A percentile compares a stretch with the other conserved stretches of the same genome.
Conservation (phyloP, 1,140 invertebrate species). For the Protaetia brevitarsis region DNA sequence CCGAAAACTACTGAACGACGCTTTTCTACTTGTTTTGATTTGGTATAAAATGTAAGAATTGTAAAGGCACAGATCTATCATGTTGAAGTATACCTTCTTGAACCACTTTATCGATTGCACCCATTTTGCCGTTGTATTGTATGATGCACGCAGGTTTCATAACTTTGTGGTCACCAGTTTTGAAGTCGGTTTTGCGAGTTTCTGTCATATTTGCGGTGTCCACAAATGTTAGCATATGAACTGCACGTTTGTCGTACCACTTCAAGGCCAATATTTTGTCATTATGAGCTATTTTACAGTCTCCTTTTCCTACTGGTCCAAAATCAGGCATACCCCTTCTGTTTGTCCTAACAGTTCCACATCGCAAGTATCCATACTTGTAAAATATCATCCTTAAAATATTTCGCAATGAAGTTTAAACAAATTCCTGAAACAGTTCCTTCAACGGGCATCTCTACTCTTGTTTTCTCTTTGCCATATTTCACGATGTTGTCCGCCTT, state of each 20-base stretch:
- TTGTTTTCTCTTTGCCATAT: too few relatives aligned
- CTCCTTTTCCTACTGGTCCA: constrained; percentile 33
- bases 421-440: too few relatives aligned
- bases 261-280: constrained; percentile 34
- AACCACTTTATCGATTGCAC: constrained; percentile 26
- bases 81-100: background rate
- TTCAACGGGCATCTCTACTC: too few relatives aligned
- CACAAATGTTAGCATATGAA: constrained; percentile 39
- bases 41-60: background rate
- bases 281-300: constrained; percentile 27
- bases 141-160: constrained; percentile 35
- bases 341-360: constrained; percentile 36
- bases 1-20: background rate
- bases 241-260: constrained; percentile 36
- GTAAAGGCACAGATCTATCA: background rate
- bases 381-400: too few relatives aligned
- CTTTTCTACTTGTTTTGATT: background rate
- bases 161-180: constrained; percentile 5
- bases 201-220: constrained; percentile 27
- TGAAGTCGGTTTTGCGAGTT: constrained; percentile 28
- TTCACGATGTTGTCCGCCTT: too few relatives aligned
- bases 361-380: too few relatives aligned
- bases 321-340: constrained; percentile 36
- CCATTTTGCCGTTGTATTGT: constrained; percentile 39
- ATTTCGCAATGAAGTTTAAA: too few relatives aligned